Evolutionary conservation across 2,888 invertebrate genomes (phyloP), one percentile per base, ranked within the genome.

Genomic region (Pseudococcus longispinus): DNA sequence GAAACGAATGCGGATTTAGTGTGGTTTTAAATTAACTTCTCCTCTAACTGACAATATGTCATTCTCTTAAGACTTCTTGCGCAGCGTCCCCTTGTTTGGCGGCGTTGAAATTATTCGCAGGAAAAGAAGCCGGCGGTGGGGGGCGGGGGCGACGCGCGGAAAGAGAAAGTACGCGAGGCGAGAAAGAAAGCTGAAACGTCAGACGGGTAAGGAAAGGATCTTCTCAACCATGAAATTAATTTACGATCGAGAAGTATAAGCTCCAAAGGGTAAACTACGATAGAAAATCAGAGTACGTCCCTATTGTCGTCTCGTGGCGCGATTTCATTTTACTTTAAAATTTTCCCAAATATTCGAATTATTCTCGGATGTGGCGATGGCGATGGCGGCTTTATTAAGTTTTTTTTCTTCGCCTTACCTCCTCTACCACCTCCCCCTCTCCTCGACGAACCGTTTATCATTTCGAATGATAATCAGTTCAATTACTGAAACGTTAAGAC

Each of bases 11-110:
- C 84, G 84, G 60, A 60, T 84, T 84, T 60, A 84, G 84, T 80
- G 77, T 80, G 77, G 60, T 60, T 84, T 60, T 60, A 84, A 84
- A 84, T 84, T 84, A 84, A 84, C 84, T 84, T 84, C 65, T 60
- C 37, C 84, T 84, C 65, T 55, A 84, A 84, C 84, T 60, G 84
- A 84, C 84, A 84, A 84, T 65, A 84, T 84, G 84, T 84, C 84
- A 84, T 37, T 51, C 60, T 60, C 32, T 60, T 60, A 84, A 84
- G 60, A 84, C 84, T 60, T 55, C 55, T 84, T 26, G 77, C 77
- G 77, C 37, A 80, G 77, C 37, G 37, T 80, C 77, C 37, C 77
- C 77, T 80, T 80, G 77, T 80, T 80, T 42, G 42, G 77, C 77
- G 77, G 77, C 77, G 84, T 60, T 55, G 84, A 65, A 51, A 84